Evolutionary conservation across 2,113 vertebrate genomes (phyloP), one percentile per base, ranked within the genome.

Genomic region (Patagioenas fasciata): DNA sequence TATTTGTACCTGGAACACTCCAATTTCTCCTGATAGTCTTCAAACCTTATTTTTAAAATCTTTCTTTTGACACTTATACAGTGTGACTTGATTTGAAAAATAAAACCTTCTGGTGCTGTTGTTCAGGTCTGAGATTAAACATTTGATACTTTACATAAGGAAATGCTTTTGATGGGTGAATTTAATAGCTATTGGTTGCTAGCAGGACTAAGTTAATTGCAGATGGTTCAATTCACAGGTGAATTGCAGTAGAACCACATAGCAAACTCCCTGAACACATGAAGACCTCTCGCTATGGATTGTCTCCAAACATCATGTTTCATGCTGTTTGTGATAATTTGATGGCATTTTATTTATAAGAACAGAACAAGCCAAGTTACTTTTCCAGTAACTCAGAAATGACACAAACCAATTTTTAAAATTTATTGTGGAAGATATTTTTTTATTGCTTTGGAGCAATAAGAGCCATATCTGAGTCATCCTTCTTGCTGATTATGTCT

Each of bases 1-100:
- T 62, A 93, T 96, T 97, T 95, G 95, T 97, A 96, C 96, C 94
- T 95, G 94, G 90, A 95, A 96, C 4, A 14, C 70, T 97, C 89
- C 90, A 88, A 83, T 97, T 95, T 95, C 93, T 96, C 85, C 94
- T 4, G 54, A 79, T 96, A 91, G 79, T 91, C 95, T 94, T 60
- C 75, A 95, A 97, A 81, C 75, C 87, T 93, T 96, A 86, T 97
- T 97, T 97, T 96, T 81, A 90, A 88, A 47, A 87, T 91, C 94
- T 95, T 81, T 75, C 94, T 93, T 95, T 95, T 94, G 95, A 97
- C 91, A 95, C 95, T 91, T 92, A 96, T 91, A 80, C 56, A 44
- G 93, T 28, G 40, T 91, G 96, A 89, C 73, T 95, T 79, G 85
- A 95, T 94, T 95, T 91, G 78, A 96, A 95, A 96, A 98, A 97